Evolutionary conservation across 2,797 vertebrate genomes (phyloP), one percentile per base, ranked within the genome.

Genomic region (Smutsia gigantea): DNA sequence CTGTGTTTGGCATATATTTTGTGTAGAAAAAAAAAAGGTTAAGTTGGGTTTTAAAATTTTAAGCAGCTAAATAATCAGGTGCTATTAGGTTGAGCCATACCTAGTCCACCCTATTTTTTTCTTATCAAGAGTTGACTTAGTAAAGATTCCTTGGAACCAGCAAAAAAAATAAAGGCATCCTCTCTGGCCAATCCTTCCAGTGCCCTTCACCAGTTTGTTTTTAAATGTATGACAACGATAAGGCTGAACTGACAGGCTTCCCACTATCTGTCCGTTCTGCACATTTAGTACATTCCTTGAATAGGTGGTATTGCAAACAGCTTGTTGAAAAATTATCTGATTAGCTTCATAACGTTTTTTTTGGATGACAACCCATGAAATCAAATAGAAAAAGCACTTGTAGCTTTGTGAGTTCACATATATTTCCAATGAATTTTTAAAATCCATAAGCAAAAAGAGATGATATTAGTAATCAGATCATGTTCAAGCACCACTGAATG

Each of bases 241-340:
- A 96, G 86, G 84, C 29, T 5, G 53, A 82, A 39, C 27, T 72
- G 31, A 94, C 25, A 88, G 63, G 27, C 13, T 18, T 46, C n/a
- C 37, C 8, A 57, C 1, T 61, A 90, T 78, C 75, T 59, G 25
- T 17, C 72, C 63, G 57, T 95, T 96, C 94, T 85, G n/a, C n/a
- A 91, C 29, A 97, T 86, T 69, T 25, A 84, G 68, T 21, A 75
- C 19, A 97, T 87, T 74, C 96, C 37, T 95, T 27, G 61, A 92
- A 31, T 46, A 79, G 68, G 87, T 86, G 19, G 87, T 1, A 8
- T 64, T 39, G 8, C 72, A 95, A 93, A 78, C 18, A 34, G 37
- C 29, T 12, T 86, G 9, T 83, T 91, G 78, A 53, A 59, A 97
- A 95, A 74, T 57, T 21, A 49, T 42, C 79, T 83, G n/a, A 74